Conservation (phyloP, 2,888 invertebrate genomes). For the Chymomyza procnemis region DNA sequence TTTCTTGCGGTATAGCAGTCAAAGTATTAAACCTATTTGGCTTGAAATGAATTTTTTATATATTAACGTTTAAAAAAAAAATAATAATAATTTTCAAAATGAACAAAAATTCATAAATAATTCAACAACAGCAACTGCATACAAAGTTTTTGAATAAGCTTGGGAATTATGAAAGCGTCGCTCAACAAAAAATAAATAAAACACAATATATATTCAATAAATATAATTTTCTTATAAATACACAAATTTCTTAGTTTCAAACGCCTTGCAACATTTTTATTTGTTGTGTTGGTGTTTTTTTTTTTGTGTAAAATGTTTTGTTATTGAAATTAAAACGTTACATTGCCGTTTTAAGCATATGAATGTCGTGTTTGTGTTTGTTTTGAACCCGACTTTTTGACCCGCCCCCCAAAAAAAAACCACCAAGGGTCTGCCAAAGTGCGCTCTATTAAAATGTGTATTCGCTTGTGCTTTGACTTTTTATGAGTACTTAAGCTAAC, state of each 20-base stretch:
- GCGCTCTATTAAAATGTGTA: conserved; percentile 38
- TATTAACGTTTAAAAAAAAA: conserved; percentile 25
- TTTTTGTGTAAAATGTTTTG: background rate
- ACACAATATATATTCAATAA: background rate
- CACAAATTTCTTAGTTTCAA: conserved; percentile 9
- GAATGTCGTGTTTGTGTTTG: background rate
- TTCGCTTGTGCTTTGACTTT: background rate
- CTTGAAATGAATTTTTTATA: conserved; percentile 43
- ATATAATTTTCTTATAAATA: background rate
- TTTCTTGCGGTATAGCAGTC: conserved; percentile 5
- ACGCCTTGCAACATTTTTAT: background rate
- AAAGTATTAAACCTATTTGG: conserved; percentile 37
- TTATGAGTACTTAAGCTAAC: conserved; percentile 47
- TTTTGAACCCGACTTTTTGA: background rate
- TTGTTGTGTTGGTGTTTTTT: too few relatives aligned
- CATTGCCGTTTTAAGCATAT: background rate
- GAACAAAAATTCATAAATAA: conserved; percentile 55
- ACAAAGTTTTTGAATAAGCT: conserved; percentile 36
- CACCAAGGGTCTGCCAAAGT: conserved; percentile 41
- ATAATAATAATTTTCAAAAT: conserved; percentile 32
- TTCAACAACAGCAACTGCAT: conserved; percentile 42
- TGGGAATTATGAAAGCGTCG: conserved; percentile 12
- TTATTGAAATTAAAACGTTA: conserved; percentile 13
- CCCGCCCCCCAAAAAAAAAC: too few relatives aligned
- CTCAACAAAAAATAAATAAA: background rate